phyloP scores from a whole-genome alignment of 2,888 invertebrate species.

The Shargacucullia verbasci region DNA sequence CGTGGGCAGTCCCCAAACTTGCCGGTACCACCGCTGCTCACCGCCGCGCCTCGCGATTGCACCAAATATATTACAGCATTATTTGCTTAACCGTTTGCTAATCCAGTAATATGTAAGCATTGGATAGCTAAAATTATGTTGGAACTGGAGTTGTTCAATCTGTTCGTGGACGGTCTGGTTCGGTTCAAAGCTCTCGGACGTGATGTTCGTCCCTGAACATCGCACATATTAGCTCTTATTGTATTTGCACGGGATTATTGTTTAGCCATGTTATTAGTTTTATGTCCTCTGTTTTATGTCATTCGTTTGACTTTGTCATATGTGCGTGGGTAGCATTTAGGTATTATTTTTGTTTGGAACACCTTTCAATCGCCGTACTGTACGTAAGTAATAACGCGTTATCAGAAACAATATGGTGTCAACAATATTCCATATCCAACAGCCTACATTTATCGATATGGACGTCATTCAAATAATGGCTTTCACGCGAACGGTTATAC shows the following conservation, averaged over 20 bases:
- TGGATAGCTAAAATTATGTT: slow-evolving; percentile 20
- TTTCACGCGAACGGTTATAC: slow-evolving; percentile 11
- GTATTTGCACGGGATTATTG: background rate
- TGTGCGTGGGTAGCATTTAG: background rate
- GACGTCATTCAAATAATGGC: slow-evolving; percentile 14
- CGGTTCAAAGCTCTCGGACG: slow-evolving; percentile 19
- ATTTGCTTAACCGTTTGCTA: slow-evolving; percentile 8
- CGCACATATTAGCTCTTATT: slow-evolving; percentile 8
- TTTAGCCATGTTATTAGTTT: background rate
- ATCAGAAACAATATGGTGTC: slow-evolving; percentile 18
- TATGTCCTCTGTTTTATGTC: too few relatives aligned
- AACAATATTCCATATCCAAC: slow-evolving; percentile 12
- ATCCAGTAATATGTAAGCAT: slow-evolving; percentile 27
- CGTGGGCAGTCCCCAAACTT: slow-evolving; percentile 52
- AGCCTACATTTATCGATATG: slow-evolving; percentile 14
- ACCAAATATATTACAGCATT: slow-evolving; percentile 12
- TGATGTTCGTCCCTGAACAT: slow-evolving; percentile 6
- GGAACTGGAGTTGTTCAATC: slow-evolving; percentile 16
- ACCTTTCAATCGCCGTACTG: background rate
- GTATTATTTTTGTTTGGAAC: background rate
- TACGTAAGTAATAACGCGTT: slow-evolving; percentile 5
- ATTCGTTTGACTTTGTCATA: background rate
- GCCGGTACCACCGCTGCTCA: background rate
- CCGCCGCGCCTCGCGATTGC: background rate
- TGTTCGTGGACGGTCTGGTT: slow-evolving; percentile 2